Conservation (phyloP, 2,113 vertebrate species). For the Scophthalmus maximus region DNA sequence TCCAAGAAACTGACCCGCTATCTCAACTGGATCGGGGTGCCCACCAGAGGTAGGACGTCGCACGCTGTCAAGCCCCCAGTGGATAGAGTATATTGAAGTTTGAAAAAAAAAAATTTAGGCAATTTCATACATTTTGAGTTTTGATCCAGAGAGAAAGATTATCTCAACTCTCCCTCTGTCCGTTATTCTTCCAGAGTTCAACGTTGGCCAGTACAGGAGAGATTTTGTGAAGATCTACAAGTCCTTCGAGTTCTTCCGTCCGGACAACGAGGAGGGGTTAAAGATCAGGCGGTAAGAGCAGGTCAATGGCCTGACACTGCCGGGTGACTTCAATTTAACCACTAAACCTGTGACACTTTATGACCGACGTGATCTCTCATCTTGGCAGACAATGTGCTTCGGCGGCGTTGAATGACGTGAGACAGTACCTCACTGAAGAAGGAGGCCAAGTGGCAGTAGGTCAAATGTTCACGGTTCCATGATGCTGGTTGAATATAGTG, state of each 20-base stretch:
- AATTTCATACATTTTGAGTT: background rate
- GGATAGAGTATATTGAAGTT: background rate
- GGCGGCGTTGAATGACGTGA: slow-evolving; percentile 91
- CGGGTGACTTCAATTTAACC: background rate
- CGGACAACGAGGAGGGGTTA: slow-evolving; percentile 96
- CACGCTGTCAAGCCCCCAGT: background rate
- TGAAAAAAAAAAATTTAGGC: background rate
- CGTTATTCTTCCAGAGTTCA: slow-evolving; percentile 87
- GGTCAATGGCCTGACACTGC: rapidly evolving
- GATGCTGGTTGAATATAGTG: background rate
- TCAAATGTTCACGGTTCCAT: slow-evolving; percentile 53
- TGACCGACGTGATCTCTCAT: background rate
- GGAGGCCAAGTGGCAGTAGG: slow-evolving; percentile 96
- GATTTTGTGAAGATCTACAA: slow-evolving; percentile 94
- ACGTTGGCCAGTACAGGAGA: slow-evolving; percentile 96
- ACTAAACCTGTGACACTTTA: background rate
- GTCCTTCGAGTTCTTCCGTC: slow-evolving; percentile 98
- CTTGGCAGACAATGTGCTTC: slow-evolving; percentile 91
- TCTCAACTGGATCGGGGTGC: slow-evolving; percentile 98
- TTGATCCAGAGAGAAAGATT: too few relatives aligned
- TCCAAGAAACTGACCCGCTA: slow-evolving; percentile 99
- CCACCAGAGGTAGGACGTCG: slow-evolving; percentile 88
- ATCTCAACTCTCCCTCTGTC: background rate
- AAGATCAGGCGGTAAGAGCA: slow-evolving; percentile 91
- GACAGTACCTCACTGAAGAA: slow-evolving; percentile 91